A percentile compares a stretch with the other conserved stretches of the same genome.
phyloP scores from a whole-genome alignment of 2,797 vertebrate genomes.

The Malacoraja senta region DNA sequence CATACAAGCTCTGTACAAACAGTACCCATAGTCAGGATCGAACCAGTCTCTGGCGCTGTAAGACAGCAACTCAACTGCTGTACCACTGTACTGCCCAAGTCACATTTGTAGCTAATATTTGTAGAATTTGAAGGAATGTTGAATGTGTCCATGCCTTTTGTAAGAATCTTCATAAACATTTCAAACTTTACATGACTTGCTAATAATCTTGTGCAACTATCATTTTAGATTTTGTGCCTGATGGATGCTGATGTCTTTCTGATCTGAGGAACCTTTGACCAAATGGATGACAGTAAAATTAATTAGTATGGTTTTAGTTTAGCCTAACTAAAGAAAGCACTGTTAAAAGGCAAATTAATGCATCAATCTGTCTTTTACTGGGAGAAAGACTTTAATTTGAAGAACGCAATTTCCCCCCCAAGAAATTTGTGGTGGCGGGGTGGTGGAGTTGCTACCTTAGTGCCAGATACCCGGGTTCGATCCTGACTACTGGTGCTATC shows the following conservation, averaged over 20 bases:
- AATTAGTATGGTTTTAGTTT: constrained; percentile 6
- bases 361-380: background rate
- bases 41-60: too few species aligned
- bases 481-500: too few species aligned
- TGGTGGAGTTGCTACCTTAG: too few species aligned
- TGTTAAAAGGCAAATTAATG: background rate
- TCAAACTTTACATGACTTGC: constrained; percentile 1
- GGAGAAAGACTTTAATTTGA: background rate
- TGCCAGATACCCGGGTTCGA: too few species aligned
- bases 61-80: too few species aligned
- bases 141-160: background rate
- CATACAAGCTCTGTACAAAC: too few species aligned
- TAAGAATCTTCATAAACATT: background rate
- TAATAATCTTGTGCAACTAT: constrained; percentile 5
- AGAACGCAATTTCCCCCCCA: background rate
- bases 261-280: constrained; percentile 9
- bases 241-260: constrained; percentile 4
- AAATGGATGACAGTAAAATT: background rate
- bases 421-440: too few species aligned
- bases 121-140: too few species aligned
- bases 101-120: too few species aligned
- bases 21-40: too few species aligned
- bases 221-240: constrained; percentile 18
- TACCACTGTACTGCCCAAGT: too few species aligned
- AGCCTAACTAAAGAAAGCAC: background rate